Conservation (phyloP, 2,113 vertebrate species). For the Erythrocebus patas region DNA sequence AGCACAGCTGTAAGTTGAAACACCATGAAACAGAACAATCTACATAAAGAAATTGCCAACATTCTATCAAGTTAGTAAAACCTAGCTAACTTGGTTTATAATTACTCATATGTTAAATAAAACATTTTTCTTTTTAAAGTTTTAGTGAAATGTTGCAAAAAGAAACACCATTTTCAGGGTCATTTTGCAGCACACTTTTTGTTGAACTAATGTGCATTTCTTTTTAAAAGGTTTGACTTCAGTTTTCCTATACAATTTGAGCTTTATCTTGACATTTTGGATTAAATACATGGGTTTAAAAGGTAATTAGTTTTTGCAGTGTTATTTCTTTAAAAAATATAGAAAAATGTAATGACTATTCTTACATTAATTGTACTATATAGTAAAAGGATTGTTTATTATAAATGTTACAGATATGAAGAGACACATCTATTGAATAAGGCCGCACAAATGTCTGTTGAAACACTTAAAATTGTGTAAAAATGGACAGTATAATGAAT, state of each 20-base stretch:
- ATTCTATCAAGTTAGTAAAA: constrained; percentile 38
- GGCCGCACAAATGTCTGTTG: not conserved
- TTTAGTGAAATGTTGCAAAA: constrained; percentile 40
- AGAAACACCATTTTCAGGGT: constrained; percentile 41
- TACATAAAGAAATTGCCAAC: constrained; percentile 5
- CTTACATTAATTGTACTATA: not conserved
- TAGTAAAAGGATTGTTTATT: constrained; percentile 54
- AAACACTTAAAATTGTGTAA: not conserved
- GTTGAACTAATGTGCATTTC: constrained; percentile 3
- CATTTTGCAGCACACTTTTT: not conserved
- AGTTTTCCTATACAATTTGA: constrained; percentile 34
- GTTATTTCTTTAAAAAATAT: constrained; percentile 61
- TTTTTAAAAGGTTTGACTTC: constrained; percentile 55
- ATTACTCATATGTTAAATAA: constrained; percentile 36
- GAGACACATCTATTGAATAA: not conserved
- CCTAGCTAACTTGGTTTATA: constrained; percentile 16
- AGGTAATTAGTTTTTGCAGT: constrained; percentile 59
- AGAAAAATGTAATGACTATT: constrained; percentile 62
- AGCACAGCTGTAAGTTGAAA: not conserved
- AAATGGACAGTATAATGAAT: not conserved
- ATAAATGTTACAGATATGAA: not conserved
- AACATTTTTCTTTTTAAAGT: not conserved
- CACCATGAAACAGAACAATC: not conserved
- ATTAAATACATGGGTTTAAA: constrained; percentile 58
- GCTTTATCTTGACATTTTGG: constrained; percentile 67